Evolutionary conservation across 2,888 invertebrate species (phyloP).

Genomic region (Sturmia bella): DNA sequence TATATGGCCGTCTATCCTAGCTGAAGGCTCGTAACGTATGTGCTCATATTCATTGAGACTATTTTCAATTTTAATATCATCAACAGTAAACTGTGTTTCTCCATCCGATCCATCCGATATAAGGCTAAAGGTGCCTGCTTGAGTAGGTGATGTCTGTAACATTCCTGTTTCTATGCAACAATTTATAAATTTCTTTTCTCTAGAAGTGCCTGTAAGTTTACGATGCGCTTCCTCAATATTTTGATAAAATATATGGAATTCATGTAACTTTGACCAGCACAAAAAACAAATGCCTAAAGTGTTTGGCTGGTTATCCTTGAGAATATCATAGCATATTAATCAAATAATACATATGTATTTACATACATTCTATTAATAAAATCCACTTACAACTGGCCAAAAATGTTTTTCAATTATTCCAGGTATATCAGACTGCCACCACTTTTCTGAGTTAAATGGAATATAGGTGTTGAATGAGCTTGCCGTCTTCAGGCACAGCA

Average conservation of each 20-base stretch:
- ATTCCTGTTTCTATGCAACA: neutral
- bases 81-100: neutral
- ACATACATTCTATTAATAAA: neutral
- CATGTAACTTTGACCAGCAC: conserved; percentile 75
- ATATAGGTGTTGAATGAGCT: neutral
- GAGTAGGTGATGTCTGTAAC: neutral
- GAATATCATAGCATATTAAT: neutral
- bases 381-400: conserved; percentile 51
- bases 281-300: conserved; percentile 70
- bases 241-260: conserved; percentile 75
- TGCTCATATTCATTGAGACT: neutral
- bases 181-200: neutral
- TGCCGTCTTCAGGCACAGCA: conserved; percentile 19
- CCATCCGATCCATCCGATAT: neutral
- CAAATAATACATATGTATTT: neutral
- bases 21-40: neutral
- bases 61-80: conserved; percentile 9
- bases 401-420: conserved; percentile 49
- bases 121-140: neutral
- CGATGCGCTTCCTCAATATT: conserved; percentile 72
- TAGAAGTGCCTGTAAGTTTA: neutral
- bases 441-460: conserved; percentile 21
- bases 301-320: conserved; percentile 19
- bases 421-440: conserved; percentile 24
- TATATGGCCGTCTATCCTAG: neutral